These are phyloP conservation scores for Antennarius maculatus DNA, from an alignment of 2,797 vertebrate species.

Conservation along the genomic window DNA sequence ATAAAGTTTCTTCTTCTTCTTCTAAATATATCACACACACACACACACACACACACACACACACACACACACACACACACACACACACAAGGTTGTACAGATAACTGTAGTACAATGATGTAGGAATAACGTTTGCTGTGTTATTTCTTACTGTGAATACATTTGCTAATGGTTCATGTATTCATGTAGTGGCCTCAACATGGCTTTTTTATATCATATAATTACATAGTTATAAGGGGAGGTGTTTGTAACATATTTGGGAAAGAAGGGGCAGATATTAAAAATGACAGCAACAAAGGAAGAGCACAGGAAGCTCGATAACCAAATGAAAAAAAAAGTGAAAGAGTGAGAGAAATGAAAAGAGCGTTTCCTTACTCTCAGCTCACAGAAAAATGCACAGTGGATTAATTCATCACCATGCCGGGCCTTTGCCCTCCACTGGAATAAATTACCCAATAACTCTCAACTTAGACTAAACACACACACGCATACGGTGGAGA, in stretches of 20 bases:
- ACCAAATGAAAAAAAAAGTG: conserved; percentile 40
- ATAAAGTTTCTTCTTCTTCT: too few relatives aligned
- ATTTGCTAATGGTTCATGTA: too few relatives aligned
- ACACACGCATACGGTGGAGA: conserved; percentile 53
- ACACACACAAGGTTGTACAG: too few relatives aligned
- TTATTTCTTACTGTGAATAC: too few relatives aligned
- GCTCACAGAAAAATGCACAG: conserved; percentile 73
- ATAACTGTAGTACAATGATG: too few relatives aligned
- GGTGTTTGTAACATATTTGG: background rate
- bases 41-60: too few relatives aligned
- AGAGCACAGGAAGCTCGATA: conserved; percentile 19
- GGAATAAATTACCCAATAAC: conserved; percentile 81
- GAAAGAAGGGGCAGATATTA: background rate
- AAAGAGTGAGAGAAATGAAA: conserved; percentile 32
- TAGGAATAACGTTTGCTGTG: too few relatives aligned
- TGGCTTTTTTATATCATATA: too few relatives aligned
- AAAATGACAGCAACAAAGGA: background rate
- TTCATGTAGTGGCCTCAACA: too few relatives aligned
- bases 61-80: too few relatives aligned
- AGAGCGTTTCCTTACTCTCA: conserved; percentile 53
- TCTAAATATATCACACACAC: too few relatives aligned
- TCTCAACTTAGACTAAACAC: conserved; percentile 73
- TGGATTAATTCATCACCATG: conserved; percentile 80
- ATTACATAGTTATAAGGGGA: too few relatives aligned
- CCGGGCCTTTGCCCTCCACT: conserved; percentile 75